Evolutionary conservation across 2,888 invertebrate species (phyloP).

Genomic region (Mycogona germanica): DNA sequence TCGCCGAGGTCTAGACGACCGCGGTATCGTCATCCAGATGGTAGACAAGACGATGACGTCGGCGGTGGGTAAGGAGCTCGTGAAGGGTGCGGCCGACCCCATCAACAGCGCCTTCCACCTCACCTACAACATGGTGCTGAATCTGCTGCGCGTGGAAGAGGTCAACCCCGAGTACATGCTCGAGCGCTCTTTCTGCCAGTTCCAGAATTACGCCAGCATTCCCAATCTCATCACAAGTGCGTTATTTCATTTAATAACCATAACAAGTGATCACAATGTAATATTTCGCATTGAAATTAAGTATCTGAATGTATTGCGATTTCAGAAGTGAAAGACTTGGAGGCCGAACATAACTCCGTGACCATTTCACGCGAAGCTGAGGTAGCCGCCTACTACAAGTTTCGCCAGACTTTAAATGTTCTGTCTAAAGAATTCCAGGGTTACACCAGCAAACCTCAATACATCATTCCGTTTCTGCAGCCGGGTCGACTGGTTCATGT

Average conservation of each 20-base stretch:
- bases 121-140: constrained; percentile 98
- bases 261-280: not conserved
- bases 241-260: constrained; percentile 29
- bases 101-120: constrained; percentile 98
- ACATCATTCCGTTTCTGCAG: constrained; percentile 85
- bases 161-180: constrained; percentile 99
- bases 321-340: constrained; percentile 51
- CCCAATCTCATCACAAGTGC: constrained; percentile 77
- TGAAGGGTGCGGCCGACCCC: constrained; percentile 79
- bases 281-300: not conserved
- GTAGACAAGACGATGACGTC: constrained; percentile 83
- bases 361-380: constrained; percentile 56
- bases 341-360: constrained; percentile 50
- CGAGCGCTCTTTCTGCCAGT: constrained; percentile 95
- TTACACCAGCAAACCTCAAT: constrained; percentile 71
- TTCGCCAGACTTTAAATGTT: constrained; percentile 64
- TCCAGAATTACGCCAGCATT: constrained; percentile 93
- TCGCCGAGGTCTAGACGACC: constrained; percentile 89
- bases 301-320: not conserved
- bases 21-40: constrained; percentile 96
- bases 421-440: constrained; percentile 60
- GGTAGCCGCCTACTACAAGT: constrained; percentile 70
- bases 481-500: constrained; percentile 89
- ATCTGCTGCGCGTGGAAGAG: constrained; percentile 93
- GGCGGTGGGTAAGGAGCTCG: constrained; percentile 41